Conservation (phyloP, 2,888 invertebrate genomes). For the Acronicta aceris region DNA sequence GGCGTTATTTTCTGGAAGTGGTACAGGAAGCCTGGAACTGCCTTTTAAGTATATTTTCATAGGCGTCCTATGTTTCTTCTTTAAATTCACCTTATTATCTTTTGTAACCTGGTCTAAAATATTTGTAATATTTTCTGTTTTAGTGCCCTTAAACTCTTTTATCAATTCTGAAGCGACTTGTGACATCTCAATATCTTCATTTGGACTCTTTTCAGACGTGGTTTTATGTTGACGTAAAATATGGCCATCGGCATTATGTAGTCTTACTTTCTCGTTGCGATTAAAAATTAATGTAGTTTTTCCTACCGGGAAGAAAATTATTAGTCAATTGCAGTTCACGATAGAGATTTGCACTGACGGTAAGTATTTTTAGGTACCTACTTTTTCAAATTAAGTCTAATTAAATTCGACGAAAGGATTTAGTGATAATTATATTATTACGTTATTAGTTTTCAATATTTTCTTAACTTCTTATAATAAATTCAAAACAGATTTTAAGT, state of each 20-base stretch:
- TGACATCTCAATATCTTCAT: conserved; percentile 18
- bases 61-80: conserved; percentile 31
- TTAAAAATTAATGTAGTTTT: background rate
- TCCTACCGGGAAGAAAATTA: conserved; percentile 26
- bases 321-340: background rate
- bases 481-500: too few species aligned
- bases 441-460: too few species aligned
- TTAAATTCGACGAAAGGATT: too few species aligned
- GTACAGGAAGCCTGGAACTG: conserved; percentile 68
- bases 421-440: too few species aligned
- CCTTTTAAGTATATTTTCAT: conserved; percentile 65
- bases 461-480: too few species aligned
- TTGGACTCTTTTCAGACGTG: conserved; percentile 1
- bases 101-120: background rate
- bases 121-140: conserved; percentile 1
- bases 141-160: conserved; percentile 50
- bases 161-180: conserved; percentile 60
- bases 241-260: background rate
- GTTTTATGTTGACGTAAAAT: conserved; percentile 5
- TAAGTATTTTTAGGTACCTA: too few species aligned
- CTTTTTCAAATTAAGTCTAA: too few species aligned
- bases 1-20: conserved; percentile 72
- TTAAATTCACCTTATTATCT: background rate
- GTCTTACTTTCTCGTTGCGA: conserved; percentile 7
- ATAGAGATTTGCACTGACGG: too few species aligned